Evolutionary conservation across 2,888 invertebrate genomes (phyloP), one percentile per base, ranked within the genome.

Genomic region (Leptothorax acervorum): DNA sequence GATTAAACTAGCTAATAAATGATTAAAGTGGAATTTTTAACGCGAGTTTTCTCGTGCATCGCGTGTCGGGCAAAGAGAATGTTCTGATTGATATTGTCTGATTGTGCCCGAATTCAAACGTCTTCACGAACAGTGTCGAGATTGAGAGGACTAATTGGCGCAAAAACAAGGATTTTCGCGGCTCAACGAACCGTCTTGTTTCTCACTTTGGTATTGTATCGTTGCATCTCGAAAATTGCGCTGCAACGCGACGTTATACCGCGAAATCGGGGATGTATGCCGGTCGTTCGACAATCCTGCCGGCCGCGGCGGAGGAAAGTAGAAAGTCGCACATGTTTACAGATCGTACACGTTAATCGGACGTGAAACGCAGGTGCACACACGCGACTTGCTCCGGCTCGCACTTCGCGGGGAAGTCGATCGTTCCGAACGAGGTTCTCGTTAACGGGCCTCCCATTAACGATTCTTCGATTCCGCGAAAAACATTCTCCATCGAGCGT

Each of bases 281-380:
- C 48, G 31, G 79, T 79, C 63, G 70, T 45, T 45, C 73, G 81
- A 45, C 79, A 79, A 79, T 79, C 73, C 60, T 39, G 79, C 74
- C 39, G 57, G 84, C 63, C 55, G 85, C 39, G 57, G 84, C 63
- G 60, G 85, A 90, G 87, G 84, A 90, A 90, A 90, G 90, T 90
- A 89, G 90, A 90, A 90, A 90, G 90, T 88, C 85, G 83, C 88
- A 75, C 79, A 85, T 76, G 78, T 88, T 86, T 87, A 83, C 86
- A 75, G 85, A 82, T 85, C 88, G 82, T 87, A 82, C 84, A 84
- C 88, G 86, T 89, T 88, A 89, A 90, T 87, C 91, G 86, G 81
- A 85, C 84, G 90, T 88, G 90, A 88, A 89, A 90, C 86, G 85
- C 89, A 85, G 68, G 84, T 82, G 63, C 75, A 42, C 79, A 53